A percentile compares a stretch with the other conserved stretches of the same genome.
Conservation (phyloP, 1,140 invertebrate genomes). For the Drosophila auraria region DNA sequence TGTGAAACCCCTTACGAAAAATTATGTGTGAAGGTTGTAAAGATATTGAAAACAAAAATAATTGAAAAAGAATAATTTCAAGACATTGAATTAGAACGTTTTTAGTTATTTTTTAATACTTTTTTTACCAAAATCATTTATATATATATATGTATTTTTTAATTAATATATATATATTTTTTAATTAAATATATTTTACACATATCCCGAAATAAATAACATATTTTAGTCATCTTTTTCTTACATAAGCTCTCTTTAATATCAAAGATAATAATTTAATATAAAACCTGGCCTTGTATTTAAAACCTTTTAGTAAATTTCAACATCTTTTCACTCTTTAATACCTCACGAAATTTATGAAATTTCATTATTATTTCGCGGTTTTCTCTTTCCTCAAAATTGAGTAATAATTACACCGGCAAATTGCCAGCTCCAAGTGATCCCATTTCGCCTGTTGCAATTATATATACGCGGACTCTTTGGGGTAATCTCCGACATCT, state of each 20-base stretch:
- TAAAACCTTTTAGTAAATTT: neutral
- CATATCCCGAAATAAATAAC: neutral
- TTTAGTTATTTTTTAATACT: no score
- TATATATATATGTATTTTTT: no score
- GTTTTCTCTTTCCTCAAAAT: conserved; percentile 9
- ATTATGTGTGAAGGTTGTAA: no score
- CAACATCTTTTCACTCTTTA: neutral
- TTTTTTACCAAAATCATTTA: no score
- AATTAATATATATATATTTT: no score
- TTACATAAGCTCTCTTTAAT: no score
- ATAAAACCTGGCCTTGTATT: neutral
- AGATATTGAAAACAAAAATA: no score
- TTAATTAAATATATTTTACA: neutral
- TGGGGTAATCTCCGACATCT: conserved; percentile 38
- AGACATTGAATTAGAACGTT: no score
- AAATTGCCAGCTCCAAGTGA: conserved; percentile 25
- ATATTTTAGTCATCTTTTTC: neutral
- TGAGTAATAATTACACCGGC: conserved; percentile 28
- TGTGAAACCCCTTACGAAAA: no score
- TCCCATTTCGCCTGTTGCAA: conserved; percentile 36
- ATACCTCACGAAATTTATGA: conserved; percentile 21
- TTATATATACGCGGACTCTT: conserved; percentile 21
- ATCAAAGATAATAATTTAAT: neutral
- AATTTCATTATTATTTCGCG: conserved; percentile 23
- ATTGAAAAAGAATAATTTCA: no score